These are phyloP conservation scores for Dasysyrphus tricinctus DNA, from an alignment of 2,888 invertebrate species.

Conservation along the genomic window DNA sequence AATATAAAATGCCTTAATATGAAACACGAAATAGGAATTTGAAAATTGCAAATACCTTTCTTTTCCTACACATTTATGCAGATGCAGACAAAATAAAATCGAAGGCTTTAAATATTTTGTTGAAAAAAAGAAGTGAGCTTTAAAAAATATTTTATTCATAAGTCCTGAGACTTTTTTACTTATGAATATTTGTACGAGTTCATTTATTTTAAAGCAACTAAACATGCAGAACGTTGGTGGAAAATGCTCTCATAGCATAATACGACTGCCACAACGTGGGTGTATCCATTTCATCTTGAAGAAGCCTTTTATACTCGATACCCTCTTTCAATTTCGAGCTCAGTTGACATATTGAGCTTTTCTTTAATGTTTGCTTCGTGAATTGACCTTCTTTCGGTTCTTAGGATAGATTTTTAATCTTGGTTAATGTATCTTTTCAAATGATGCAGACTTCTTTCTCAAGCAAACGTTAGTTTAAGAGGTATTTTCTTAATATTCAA, in stretches of 20 bases:
- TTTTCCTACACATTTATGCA: not conserved
- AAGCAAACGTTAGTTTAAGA: not conserved
- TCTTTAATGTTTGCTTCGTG: not conserved
- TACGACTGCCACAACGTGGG: constrained; percentile 4
- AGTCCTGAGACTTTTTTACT: not conserved
- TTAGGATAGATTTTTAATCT: constrained; percentile 3
- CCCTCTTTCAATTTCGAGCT: constrained; percentile 12
- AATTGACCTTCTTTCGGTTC: constrained; percentile 12
- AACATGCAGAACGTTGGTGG: not conserved
- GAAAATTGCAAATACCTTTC: not conserved
- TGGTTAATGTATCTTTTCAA: constrained; percentile 16
- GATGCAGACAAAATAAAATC: constrained; percentile 1
- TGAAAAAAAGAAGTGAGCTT: not conserved
- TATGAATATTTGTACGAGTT: not conserved
- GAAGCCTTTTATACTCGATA: constrained; percentile 3
- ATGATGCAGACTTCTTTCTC: not conserved
- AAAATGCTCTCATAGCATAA: not conserved
- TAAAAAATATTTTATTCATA: constrained; percentile 9
- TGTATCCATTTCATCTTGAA: constrained; percentile 11
- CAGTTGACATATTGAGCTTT: constrained; percentile 21
- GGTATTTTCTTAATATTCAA: not conserved
- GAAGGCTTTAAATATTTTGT: not conserved
- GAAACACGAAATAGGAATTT: not conserved
- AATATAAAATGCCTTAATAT: constrained; percentile 32
- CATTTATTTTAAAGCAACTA: not conserved